Conservation (phyloP, 2,113 vertebrate genomes). For the Pseudolaguvia tuberculata region DNA sequence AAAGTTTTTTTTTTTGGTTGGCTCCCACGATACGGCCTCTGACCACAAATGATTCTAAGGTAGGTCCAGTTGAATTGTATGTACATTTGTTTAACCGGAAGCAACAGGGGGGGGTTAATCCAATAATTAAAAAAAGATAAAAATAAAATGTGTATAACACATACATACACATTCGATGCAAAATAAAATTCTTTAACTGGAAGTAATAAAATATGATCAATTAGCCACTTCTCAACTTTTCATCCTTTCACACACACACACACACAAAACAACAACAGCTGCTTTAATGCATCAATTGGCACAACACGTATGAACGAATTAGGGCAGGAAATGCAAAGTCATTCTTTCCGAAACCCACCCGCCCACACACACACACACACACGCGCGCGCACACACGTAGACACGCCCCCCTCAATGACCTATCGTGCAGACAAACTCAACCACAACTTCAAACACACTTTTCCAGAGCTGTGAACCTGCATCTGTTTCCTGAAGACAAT, state of each 20-base stretch:
- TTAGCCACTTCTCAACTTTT: not conserved
- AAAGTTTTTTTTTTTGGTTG: conserved; percentile 57
- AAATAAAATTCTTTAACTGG: not conserved
- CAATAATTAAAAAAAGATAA: not conserved
- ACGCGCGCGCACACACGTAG: conserved; percentile 20
- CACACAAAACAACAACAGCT: conserved; percentile 5
- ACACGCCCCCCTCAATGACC: conserved; percentile 47
- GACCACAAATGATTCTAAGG: conserved; percentile 49
- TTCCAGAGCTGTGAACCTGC: conserved; percentile 71
- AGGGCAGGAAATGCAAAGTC: conserved; percentile 69
- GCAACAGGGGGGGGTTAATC: conserved; percentile 2
- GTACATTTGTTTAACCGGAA: conserved; percentile 36
- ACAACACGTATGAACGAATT: conserved; percentile 61
- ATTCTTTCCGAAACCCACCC: conserved; percentile 75
- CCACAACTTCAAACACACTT: conserved; percentile 74
- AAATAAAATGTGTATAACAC: not conserved
- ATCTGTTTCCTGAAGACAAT: conserved; percentile 79
- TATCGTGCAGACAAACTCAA: conserved; percentile 68
- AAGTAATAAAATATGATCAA: not conserved
- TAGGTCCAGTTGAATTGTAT: conserved; percentile 47
- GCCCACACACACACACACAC: conserved; percentile 63
- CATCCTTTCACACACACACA: conserved; percentile 6
- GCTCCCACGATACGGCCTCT: conserved; percentile 58
- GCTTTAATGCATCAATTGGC: conserved; percentile 48
- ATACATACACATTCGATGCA: too few species aligned